Percentiles rank a stretch among this genome's conserved stretches.
phyloP scores from a whole-genome alignment of 2,888 invertebrate genomes.

The Plagodis pulveraria region DNA sequence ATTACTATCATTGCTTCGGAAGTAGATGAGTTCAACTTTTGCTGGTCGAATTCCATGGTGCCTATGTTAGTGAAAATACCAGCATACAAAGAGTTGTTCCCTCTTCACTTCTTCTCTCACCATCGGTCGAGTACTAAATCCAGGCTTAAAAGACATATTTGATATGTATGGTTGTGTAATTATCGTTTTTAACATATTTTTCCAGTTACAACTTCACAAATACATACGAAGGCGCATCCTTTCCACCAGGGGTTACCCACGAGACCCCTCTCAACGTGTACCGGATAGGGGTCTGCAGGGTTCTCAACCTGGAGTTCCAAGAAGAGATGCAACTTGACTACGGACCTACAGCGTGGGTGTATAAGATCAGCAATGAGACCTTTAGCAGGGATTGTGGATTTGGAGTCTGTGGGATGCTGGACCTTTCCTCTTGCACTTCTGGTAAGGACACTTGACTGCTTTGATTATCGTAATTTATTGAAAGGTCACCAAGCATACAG shows the following conservation, averaged over 20 bases:
- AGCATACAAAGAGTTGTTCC: too few species aligned
- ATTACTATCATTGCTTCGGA: too few species aligned
- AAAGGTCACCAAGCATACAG: too few species aligned
- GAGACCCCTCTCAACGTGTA: slow-evolving; percentile 86
- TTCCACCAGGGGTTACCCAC: slow-evolving; percentile 85
- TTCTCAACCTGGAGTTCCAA: slow-evolving; percentile 73
- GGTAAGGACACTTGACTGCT: slow-evolving; percentile 68
- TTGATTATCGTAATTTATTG: too few species aligned
- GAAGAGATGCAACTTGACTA: slow-evolving; percentile 50
- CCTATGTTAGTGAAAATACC: too few species aligned
- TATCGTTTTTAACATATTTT: too few species aligned
- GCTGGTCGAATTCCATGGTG: too few species aligned
- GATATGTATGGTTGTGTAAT: too few species aligned
- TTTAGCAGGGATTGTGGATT: slow-evolving; percentile 86
- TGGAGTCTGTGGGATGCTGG: slow-evolving; percentile 84
- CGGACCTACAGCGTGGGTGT: slow-evolving; percentile 86
- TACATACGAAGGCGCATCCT: slow-evolving; percentile 89
- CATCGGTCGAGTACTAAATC: too few species aligned
- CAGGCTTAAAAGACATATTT: too few species aligned
- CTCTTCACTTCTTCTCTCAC: too few species aligned
- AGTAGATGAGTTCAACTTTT: too few species aligned
- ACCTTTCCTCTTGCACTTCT: slow-evolving; percentile 89
- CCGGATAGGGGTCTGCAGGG: slow-evolving; percentile 90
- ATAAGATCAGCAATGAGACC: slow-evolving; percentile 85
- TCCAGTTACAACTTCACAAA: slow-evolving; percentile 79